Evolutionary conservation across 2,888 invertebrate genomes (phyloP).

Genomic region (Synanthedon vespiformis): DNA sequence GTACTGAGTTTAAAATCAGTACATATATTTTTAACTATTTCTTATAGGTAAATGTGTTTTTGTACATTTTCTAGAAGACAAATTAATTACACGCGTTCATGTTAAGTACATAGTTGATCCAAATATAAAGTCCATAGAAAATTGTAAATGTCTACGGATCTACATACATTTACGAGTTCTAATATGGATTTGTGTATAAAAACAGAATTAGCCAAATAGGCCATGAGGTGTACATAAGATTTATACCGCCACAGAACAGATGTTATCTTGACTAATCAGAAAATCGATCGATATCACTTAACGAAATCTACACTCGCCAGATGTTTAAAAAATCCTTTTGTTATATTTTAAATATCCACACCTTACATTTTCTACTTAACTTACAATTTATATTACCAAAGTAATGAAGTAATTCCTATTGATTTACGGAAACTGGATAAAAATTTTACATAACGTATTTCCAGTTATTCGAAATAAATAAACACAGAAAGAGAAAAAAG

Average conservation of each 20-base stretch:
- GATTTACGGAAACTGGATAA: too few relatives aligned
- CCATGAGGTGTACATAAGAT: neutral
- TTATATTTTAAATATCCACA: too few relatives aligned
- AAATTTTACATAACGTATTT: too few relatives aligned
- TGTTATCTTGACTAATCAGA: neutral
- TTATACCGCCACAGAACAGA: neutral
- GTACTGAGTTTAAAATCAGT: too few relatives aligned
- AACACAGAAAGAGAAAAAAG: too few relatives aligned
- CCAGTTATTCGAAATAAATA: too few relatives aligned
- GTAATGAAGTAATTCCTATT: too few relatives aligned
- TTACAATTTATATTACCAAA: too few relatives aligned
- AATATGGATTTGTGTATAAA: neutral
- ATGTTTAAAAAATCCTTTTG: too few relatives aligned
- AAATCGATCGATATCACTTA: neutral
- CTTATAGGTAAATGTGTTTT: neutral
- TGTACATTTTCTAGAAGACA: neutral
- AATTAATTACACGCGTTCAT: neutral
- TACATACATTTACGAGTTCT: conserved; percentile 3
- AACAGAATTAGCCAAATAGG: neutral
- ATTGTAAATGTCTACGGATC: conserved; percentile 5
- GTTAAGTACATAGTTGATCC: conserved; percentile 1
- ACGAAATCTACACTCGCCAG: too few relatives aligned
- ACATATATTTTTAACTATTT: too few relatives aligned
- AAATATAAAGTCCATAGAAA: conserved; percentile 7
- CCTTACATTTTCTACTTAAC: too few relatives aligned